A percentile compares a stretch with the other conserved stretches of the same genome.
Evolutionary conservation across 2,797 vertebrate species (phyloP).

Genomic region (Rhinoraja longicauda): DNA sequence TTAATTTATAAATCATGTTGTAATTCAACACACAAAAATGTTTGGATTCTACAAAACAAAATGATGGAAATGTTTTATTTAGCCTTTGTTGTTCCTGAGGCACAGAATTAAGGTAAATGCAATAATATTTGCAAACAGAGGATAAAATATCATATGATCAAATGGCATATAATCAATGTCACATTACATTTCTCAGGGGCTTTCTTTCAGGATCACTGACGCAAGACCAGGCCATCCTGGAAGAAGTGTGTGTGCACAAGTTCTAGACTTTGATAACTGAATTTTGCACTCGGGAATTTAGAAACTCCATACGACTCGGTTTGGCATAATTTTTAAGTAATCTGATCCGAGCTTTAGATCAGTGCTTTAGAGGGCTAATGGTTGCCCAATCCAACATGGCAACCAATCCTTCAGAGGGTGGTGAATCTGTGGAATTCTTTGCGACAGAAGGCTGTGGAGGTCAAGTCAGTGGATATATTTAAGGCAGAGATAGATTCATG

Average conservation of each 20-base stretch:
- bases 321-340: not conserved
- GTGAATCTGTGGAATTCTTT: too few species aligned
- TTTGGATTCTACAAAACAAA: not conserved
- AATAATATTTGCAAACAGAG: not conserved
- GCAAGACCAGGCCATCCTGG: not conserved
- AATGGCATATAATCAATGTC: not conserved
- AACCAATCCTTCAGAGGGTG: too few species aligned
- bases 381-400: not conserved
- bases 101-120: slow-evolving; percentile 18
- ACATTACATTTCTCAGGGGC: not conserved
- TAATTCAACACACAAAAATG: slow-evolving; percentile 10
- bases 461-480: too few species aligned
- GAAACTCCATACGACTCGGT: not conserved
- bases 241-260: not conserved
- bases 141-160: not conserved
- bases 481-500: too few species aligned
- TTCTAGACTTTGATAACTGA: not conserved
- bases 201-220: not conserved
- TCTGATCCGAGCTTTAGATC: not conserved
- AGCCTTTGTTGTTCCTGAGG: not conserved
- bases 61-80: not conserved
- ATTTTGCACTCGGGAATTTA: not conserved
- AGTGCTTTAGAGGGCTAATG: not conserved
- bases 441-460: too few species aligned
- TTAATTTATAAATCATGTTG: slow-evolving; percentile 17